These are phyloP conservation scores for Poecilus cupreus DNA, from an alignment of 2,888 invertebrate species.

Conservation along the genomic window DNA sequence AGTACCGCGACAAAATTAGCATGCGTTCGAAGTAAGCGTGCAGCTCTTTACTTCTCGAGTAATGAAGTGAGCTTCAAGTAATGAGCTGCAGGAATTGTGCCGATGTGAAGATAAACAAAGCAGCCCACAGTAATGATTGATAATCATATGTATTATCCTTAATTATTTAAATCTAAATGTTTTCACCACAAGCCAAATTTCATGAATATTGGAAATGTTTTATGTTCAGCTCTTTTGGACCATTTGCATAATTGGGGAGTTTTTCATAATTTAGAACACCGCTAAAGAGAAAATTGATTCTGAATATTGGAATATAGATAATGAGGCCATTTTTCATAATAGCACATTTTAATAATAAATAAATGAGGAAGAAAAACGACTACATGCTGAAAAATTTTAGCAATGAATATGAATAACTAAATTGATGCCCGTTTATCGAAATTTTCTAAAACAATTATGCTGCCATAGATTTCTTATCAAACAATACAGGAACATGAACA, in stretches of 20 bases:
- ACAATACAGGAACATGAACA: too few relatives aligned
- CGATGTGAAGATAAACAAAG: constrained; percentile 43
- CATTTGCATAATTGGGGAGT: not conserved
- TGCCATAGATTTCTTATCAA: too few relatives aligned
- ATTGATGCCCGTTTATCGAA: too few relatives aligned
- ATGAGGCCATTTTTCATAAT: not conserved
- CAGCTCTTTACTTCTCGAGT: not conserved
- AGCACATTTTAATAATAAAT: constrained; percentile 10
- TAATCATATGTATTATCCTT: constrained; percentile 33
- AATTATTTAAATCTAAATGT: constrained; percentile 40
- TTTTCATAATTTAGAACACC: not conserved
- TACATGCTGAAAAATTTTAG: too few relatives aligned
- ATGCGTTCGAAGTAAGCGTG: not conserved
- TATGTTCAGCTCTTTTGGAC: not conserved
- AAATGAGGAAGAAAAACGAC: not conserved
- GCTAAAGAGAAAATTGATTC: constrained; percentile 9
- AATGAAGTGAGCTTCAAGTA: constrained; percentile 24
- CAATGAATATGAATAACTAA: too few relatives aligned
- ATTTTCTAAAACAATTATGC: too few relatives aligned
- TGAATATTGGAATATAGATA: not conserved
- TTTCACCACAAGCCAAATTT: not conserved
- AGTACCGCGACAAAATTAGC: not conserved
- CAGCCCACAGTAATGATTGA: constrained; percentile 10
- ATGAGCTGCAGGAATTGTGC: constrained; percentile 23
- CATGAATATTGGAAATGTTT: not conserved